Percentiles rank a stretch among this genome's conserved stretches.
These are phyloP conservation scores for Sebastes schlegelii DNA, from an alignment of 2,113 vertebrate genomes.

Conservation along the genomic window DNA sequence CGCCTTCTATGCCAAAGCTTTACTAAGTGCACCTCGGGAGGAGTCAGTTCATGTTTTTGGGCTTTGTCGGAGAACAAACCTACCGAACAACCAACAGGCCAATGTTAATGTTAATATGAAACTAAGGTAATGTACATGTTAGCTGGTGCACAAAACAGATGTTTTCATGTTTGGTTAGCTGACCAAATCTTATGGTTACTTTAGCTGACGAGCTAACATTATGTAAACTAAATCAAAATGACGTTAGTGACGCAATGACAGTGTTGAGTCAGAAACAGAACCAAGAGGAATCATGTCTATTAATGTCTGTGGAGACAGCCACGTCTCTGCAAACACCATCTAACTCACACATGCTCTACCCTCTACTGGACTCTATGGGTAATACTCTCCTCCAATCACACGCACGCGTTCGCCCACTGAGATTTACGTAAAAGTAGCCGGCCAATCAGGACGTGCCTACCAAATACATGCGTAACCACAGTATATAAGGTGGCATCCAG, in stretches of 20 bases:
- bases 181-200: constrained; percentile 7
- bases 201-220: constrained; percentile 3
- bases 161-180: neutral
- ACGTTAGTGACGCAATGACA: neutral
- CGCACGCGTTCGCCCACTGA: too few species aligned
- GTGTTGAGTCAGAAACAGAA: constrained; percentile 21
- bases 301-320: neutral
- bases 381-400: too few species aligned
- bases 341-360: too few species aligned
- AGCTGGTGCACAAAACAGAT: neutral
- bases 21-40: neutral
- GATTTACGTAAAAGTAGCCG: too few species aligned
- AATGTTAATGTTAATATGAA: neutral
- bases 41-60: neutral
- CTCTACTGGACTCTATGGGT: too few species aligned
- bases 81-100: neutral
- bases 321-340: neutral
- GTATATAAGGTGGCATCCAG: too few species aligned
- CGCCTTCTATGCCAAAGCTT: neutral
- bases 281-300: neutral
- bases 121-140: neutral
- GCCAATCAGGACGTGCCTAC: too few species aligned
- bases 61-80: neutral
- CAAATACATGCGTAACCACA: too few species aligned
- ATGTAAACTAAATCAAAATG: neutral